Percentiles rank a stretch among this genome's conserved stretches.
phyloP scores from a whole-genome alignment of 2,888 invertebrate species.

The Hydriomena furcata region DNA sequence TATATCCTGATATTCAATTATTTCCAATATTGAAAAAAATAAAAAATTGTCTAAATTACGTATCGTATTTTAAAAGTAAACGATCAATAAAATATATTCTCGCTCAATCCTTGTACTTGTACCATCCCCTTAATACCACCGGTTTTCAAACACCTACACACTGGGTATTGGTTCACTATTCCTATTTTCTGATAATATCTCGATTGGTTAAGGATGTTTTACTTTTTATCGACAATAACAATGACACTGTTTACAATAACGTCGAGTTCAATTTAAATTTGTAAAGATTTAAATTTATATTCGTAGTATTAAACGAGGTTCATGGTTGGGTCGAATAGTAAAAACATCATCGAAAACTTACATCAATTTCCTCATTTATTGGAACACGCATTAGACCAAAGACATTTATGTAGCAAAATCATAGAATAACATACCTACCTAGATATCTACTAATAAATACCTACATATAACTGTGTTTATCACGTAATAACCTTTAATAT shows the following conservation, averaged over 20 bases:
- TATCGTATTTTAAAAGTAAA: too few relatives aligned
- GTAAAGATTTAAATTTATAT: conserved; percentile 21
- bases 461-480: too few relatives aligned
- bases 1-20: too few relatives aligned
- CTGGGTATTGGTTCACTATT: conserved; percentile 31
- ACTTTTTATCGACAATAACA: conserved; percentile 30
- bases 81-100: neutral
- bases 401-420: too few relatives aligned
- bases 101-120: conserved; percentile 9
- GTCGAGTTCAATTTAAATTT: conserved; percentile 21
- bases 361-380: neutral
- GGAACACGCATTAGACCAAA: too few relatives aligned
- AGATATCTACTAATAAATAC: too few relatives aligned
- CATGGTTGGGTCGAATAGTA: neutral
- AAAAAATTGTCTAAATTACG: too few relatives aligned
- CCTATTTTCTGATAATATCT: conserved; percentile 39
- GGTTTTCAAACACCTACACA: conserved; percentile 35
- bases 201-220: conserved; percentile 32
- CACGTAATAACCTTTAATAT: too few relatives aligned
- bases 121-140: conserved; percentile 26
- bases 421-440: too few relatives aligned
- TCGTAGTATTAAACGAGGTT: conserved; percentile 9
- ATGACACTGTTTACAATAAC: conserved; percentile 15
- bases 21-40: too few relatives aligned
- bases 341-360: conserved; percentile 1